Base-by-base conservation (phyloP, 2,888 invertebrate species). In the Eucriotettix oculatus region DNA sequence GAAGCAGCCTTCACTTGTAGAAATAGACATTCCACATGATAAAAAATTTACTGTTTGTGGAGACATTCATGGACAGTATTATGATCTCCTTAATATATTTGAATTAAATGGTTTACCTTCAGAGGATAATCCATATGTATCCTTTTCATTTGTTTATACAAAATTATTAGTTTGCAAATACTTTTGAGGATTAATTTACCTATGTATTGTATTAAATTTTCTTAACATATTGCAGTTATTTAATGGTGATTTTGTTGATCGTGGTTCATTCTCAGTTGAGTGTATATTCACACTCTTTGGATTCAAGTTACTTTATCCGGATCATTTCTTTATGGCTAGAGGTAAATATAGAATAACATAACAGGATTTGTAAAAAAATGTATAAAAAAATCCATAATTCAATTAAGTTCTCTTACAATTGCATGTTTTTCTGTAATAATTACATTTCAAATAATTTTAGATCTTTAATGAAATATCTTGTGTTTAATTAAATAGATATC, bases 201-300 rank as follows among this genome's bases (percentile, higher is more conserved):
- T 16, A 14, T 5, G 11, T 9, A 11, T 5, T 53, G 12, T 53
- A 16, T 54, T 54, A 29, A 44, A 58, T 42, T 54, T 58, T 59
- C 57, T 60, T 61, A 58, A 56, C 29, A 14, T 16, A 16, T 42
- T 14, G 41, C 68, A 86, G 83, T 77, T 99, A 66, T 99, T 99
- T 75, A 99, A 99, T 74, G 98, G 98, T 62, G 99, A 99, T 77
- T 99, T 99, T 74, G 99, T 99, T 16, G 99, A 99, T 75, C 80
- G 99, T 75, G 99, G 99, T 14, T 97, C 98, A 0, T 99, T 99
- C 74, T 97, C 97, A 44, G 97, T 99, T 42, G 99, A 99, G 77
- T 98, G 98, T 73, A 99, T 99, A 71, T 95, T 99, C 72, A 91
- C 91, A 10, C 77, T 99, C 65, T 95, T 99, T 74, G 92, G 95